Conservation (phyloP, 1,140 invertebrate genomes). For the Drusus annulatus region DNA sequence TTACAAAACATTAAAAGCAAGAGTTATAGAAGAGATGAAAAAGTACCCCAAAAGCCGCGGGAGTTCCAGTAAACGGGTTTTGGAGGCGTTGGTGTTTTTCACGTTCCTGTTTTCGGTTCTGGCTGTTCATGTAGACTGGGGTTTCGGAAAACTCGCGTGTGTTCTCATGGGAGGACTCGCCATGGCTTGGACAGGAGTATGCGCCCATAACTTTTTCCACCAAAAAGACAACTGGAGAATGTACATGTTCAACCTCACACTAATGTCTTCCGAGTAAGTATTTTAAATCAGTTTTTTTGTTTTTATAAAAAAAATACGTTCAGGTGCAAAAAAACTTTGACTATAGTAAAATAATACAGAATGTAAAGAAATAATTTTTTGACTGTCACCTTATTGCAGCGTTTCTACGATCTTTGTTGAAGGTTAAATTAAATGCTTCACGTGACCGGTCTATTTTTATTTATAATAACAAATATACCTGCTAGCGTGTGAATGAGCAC, state of each 20-base stretch:
- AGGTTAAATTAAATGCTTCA: too few relatives aligned
- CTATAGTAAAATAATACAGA: too few relatives aligned
- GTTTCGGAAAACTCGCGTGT: not conserved
- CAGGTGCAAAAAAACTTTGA: too few relatives aligned
- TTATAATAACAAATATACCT: too few relatives aligned
- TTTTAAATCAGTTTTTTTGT: too few relatives aligned
- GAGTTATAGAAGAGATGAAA: slow-evolving; percentile 71
- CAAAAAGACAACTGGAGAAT: slow-evolving; percentile 85
- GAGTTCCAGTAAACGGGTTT: slow-evolving; percentile 40
- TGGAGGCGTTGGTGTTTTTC: slow-evolving; percentile 29
- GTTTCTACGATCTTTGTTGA: too few relatives aligned
- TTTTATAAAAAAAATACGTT: too few relatives aligned
- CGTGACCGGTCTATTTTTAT: too few relatives aligned
- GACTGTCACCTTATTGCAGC: too few relatives aligned
- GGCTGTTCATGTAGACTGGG: not conserved
- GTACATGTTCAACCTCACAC: slow-evolving; percentile 83
- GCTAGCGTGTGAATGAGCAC: too few relatives aligned
- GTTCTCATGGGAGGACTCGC: slow-evolving; percentile 60
- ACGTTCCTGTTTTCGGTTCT: slow-evolving; percentile 39
- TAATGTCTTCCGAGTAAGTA: slow-evolving; percentile 75
- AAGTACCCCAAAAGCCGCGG: slow-evolving; percentile 62
- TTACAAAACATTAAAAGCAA: slow-evolving; percentile 76
- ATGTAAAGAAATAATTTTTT: too few relatives aligned
- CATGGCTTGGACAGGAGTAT: slow-evolving; percentile 73
- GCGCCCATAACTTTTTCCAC: slow-evolving; percentile 88